Conservation (phyloP, 35 echinoderm and acorn worm species). For the Apostichopus californicus region DNA sequence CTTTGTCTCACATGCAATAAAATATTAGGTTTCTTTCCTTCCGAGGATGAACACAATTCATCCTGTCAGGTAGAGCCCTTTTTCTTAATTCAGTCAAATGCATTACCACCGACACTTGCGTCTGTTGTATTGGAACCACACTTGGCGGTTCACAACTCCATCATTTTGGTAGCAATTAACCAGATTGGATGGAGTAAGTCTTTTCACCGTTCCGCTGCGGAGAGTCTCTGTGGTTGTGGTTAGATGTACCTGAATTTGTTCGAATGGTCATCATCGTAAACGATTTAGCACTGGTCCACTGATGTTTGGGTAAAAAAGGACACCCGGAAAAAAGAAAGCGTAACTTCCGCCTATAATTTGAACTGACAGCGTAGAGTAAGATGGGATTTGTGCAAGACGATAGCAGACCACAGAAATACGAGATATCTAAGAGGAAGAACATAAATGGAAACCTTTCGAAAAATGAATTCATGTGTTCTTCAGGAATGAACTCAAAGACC, state of each 20-base stretch:
- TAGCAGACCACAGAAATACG: conserved; percentile 16
- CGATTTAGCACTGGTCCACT: conserved; percentile 36
- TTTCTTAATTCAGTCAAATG: too few species aligned
- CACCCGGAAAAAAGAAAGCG: conserved; percentile 8
- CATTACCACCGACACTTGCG: too few species aligned
- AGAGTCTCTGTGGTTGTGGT: conserved; percentile 10
- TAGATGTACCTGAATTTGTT: conserved; percentile 30
- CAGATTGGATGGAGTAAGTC: too few species aligned
- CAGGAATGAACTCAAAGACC: conserved; percentile 35
- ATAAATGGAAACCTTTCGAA: not conserved
- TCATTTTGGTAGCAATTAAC: too few species aligned
- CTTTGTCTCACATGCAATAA: too few species aligned
- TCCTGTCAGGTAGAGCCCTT: too few species aligned
- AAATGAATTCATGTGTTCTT: not conserved
- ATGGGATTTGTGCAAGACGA: conserved; percentile 50
- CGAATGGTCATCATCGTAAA: conserved; percentile 39
- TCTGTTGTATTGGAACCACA: too few species aligned
- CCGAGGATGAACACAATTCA: too few species aligned
- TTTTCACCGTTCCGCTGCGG: not conserved
- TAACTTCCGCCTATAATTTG: conserved; percentile 44
- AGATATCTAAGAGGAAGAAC: conserved; percentile 26
- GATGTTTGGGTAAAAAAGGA: conserved; percentile 53
- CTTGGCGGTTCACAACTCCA: too few species aligned
- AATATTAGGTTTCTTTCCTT: too few species aligned
- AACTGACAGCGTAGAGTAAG: conserved; percentile 41